Conservation (phyloP, 2,888 invertebrate species). For the Podabrus alpinus region DNA sequence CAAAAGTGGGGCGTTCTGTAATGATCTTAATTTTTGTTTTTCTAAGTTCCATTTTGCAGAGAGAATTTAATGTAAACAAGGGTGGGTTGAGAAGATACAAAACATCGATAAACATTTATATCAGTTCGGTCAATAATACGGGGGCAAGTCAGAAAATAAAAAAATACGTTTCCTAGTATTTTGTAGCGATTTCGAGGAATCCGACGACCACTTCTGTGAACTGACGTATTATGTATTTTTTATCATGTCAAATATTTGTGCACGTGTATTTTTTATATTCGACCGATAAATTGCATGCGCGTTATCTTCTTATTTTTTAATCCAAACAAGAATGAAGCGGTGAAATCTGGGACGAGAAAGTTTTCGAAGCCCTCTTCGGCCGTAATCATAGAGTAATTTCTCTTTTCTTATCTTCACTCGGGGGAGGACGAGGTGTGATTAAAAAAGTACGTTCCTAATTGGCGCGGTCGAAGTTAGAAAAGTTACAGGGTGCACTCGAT, state of each 20-base stretch:
- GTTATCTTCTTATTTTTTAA: not conserved
- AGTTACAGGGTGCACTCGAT: not conserved
- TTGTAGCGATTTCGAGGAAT: not conserved
- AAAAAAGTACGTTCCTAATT: not conserved
- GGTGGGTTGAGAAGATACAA: not conserved
- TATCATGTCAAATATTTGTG: conserved; percentile 17
- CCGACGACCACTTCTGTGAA: not conserved
- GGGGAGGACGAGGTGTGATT: not conserved
- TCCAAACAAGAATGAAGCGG: not conserved
- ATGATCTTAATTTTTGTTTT: not conserved
- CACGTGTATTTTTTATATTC: conserved; percentile 23
- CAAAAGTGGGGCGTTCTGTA: not conserved
- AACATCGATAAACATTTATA: not conserved
- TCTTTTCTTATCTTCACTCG: not conserved
- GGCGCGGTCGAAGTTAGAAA: not conserved
- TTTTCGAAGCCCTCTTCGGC: not conserved
- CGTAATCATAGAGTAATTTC: not conserved
- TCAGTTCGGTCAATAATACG: not conserved
- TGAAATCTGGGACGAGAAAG: not conserved
- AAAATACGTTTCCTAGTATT: too few species aligned
- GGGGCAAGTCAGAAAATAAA: not conserved
- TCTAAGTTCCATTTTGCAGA: not conserved
- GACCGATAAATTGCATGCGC: conserved; percentile 2
- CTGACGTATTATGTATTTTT: too few species aligned
- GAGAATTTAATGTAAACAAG: not conserved